phyloP scores from a whole-genome alignment of 2,888 invertebrate genomes.

The Timandra comae region DNA sequence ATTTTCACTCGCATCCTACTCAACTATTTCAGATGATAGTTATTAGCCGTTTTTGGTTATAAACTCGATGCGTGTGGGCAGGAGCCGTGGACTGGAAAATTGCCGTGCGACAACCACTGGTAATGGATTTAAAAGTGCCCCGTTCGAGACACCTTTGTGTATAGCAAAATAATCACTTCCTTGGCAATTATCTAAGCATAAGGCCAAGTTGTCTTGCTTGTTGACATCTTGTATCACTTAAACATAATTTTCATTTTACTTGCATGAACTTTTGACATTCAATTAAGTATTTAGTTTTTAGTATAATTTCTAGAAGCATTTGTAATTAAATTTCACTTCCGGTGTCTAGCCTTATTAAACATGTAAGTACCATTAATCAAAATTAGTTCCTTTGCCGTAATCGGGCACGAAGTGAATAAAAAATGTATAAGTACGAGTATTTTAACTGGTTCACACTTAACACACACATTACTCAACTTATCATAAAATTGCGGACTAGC shows the following conservation, averaged over 20 bases:
- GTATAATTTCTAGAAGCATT: too few relatives aligned
- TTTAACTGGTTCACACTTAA: too few relatives aligned
- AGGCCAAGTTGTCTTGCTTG: constrained; percentile 36
- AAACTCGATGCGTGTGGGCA: constrained; percentile 65
- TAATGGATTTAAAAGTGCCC: constrained; percentile 73
- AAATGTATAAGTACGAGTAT: too few relatives aligned
- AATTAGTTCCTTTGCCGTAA: too few relatives aligned
- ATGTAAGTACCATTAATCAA: too few relatives aligned
- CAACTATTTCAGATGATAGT: constrained; percentile 69
- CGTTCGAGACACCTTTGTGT: constrained; percentile 53
- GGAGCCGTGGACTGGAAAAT: constrained; percentile 66
- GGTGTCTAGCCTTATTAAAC: too few relatives aligned
- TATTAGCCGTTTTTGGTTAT: constrained; percentile 65
- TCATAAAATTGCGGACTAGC: too few relatives aligned
- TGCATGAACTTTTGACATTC: neutral
- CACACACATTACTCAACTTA: too few relatives aligned
- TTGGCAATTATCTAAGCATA: constrained; percentile 46
- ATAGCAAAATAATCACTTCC: constrained; percentile 69
- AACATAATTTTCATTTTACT: constrained; percentile 10
- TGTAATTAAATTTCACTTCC: too few relatives aligned
- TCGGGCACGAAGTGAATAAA: too few relatives aligned
- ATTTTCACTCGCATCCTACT: constrained; percentile 69
- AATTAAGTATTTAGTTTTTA: neutral
- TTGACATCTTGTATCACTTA: constrained; percentile 28
- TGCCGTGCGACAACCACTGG: constrained; percentile 64